Evolutionary conservation across 2,888 invertebrate species (phyloP).

Genomic region (Chrysopilus asiliformis): DNA sequence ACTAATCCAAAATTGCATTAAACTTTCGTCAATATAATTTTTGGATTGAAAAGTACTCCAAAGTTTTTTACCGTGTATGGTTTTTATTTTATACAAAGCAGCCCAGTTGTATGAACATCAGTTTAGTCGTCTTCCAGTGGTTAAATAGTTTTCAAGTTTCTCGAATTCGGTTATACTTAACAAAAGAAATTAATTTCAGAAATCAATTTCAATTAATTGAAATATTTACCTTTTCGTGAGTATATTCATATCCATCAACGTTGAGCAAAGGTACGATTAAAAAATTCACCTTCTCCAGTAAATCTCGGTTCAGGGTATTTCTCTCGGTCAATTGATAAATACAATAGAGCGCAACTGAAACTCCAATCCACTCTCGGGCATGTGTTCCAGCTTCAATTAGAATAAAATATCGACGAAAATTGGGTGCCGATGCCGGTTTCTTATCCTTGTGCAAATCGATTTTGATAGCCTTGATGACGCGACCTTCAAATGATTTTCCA

Average conservation of each 20-base stretch:
- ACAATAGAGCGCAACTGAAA: conserved; percentile 45
- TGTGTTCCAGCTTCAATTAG: conserved; percentile 39
- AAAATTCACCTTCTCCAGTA: conserved; percentile 50
- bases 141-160: no score
- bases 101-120: no score
- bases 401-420: conserved; percentile 26
- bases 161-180: no score
- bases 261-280: conserved; percentile 52
- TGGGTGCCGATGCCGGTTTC: conserved; percentile 14
- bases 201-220: conserved; percentile 5
- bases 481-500: conserved; percentile 28
- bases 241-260: conserved; percentile 59
- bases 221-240: conserved; percentile 39
- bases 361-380: conserved; percentile 55
- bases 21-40: no score
- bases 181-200: no score
- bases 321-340: conserved; percentile 45
- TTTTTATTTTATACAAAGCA: no score
- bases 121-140: no score
- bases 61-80: no score
- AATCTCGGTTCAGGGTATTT: conserved; percentile 27
- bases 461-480: conserved; percentile 26
- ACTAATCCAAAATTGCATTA: no score
- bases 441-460: conserved; percentile 26
- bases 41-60: no score